Conservation (phyloP, 92 coral and sea anemone species). For the Heteractis magnifica region DNA sequence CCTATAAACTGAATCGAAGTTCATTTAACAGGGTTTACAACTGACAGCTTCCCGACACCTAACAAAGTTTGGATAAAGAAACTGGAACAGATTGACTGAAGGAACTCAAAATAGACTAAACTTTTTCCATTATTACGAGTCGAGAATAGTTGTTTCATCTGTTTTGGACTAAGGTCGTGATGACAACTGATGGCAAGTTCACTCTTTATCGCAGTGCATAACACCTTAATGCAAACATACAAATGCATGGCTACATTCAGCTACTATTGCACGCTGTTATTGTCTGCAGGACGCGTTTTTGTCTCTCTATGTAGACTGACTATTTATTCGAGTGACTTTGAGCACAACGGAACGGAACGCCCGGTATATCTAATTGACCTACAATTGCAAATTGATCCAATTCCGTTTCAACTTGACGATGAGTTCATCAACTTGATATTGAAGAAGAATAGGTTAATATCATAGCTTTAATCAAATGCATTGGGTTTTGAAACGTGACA, state of each 20-base stretch:
- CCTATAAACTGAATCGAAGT: no score
- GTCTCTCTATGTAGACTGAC: neutral
- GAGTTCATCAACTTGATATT: conserved; percentile 38
- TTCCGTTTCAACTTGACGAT: conserved; percentile 24
- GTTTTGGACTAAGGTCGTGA: neutral
- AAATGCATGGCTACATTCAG: conserved; percentile 40
- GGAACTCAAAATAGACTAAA: neutral
- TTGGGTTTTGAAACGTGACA: conserved; percentile 14
- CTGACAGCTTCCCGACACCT: neutral
- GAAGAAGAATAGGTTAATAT: conserved; percentile 20
- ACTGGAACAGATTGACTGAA: neutral
- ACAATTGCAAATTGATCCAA: neutral
- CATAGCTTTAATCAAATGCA: conserved; percentile 14
- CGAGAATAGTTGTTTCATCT: neutral
- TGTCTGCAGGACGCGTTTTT: neutral
- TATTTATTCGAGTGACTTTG: neutral
- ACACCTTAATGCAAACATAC: conserved; percentile 64
- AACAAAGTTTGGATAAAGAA: neutral
- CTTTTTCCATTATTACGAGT: neutral
- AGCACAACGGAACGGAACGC: neutral
- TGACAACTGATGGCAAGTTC: conserved; percentile 30
- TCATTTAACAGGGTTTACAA: neutral
- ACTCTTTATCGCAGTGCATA: conserved; percentile 75
- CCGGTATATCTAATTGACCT: neutral
- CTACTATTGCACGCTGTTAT: neutral